These are phyloP conservation scores for Anas georgica DNA, from an alignment of 2,797 vertebrate species.

Conservation along the genomic window DNA sequence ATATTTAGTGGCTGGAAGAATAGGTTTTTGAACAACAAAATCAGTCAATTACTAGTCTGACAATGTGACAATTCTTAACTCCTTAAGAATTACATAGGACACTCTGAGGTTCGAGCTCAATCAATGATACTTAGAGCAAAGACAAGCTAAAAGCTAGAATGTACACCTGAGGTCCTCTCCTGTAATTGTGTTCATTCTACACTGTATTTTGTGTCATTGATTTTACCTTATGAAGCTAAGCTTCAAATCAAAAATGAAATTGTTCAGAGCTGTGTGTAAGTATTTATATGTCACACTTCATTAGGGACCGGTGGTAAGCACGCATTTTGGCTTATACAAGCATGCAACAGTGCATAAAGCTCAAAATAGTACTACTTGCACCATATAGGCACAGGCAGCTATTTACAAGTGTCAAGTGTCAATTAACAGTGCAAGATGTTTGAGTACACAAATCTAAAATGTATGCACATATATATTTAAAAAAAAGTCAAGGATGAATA, in stretches of 20 bases:
- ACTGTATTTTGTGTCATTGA: neutral
- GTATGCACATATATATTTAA: neutral
- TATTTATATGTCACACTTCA: accelerated
- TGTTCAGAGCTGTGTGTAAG: neutral
- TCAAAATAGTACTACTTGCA: neutral
- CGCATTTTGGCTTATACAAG: neutral
- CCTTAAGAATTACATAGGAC: neutral
- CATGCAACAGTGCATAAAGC: neutral
- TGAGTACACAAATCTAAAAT: neutral
- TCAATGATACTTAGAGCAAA: neutral
- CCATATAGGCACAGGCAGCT: accelerated
- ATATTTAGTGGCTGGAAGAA: neutral
- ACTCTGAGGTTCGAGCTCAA: neutral
- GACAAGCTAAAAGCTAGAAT: neutral
- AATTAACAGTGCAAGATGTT: neutral
- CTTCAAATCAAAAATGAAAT: neutral
- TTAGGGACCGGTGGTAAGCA: neutral
- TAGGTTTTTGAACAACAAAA: neutral
- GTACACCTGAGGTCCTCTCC: neutral
- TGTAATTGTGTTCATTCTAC: neutral
- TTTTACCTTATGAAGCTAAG: neutral
- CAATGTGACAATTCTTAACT: neutral
- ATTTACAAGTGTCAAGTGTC: too few relatives aligned
- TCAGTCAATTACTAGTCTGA: neutral
- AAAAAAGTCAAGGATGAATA: neutral